A percentile compares a stretch with the other conserved stretches of the same genome.
phyloP scores from a whole-genome alignment of 2,113 vertebrate species.

The Oophaga pumilio region DNA sequence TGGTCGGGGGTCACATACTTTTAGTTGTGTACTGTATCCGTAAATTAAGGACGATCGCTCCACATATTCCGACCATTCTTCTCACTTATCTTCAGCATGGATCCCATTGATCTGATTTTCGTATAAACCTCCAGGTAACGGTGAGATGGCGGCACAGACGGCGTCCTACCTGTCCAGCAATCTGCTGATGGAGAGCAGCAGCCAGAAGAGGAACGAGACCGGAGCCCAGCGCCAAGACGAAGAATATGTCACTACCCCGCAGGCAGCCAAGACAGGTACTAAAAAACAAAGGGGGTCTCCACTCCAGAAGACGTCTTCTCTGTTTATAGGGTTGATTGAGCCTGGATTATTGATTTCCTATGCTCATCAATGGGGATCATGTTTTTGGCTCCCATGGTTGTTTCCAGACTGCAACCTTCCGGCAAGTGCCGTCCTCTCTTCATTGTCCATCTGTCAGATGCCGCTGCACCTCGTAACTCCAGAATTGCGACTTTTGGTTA shows the following conservation, averaged over 20 bases:
- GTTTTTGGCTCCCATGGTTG: too few relatives aligned
- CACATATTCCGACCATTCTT: not conserved
- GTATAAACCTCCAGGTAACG: slow-evolving; percentile 18
- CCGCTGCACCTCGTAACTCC: too few relatives aligned
- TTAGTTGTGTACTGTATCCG: not conserved
- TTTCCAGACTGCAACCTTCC: too few relatives aligned
- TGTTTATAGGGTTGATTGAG: not conserved
- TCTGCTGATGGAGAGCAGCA: slow-evolving; percentile 53
- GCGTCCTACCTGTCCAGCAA: slow-evolving; percentile 43
- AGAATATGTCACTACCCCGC: not conserved
- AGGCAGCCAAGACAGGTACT: slow-evolving; percentile 10
- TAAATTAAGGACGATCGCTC: not conserved
- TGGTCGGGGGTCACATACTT: not conserved
- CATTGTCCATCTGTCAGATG: too few relatives aligned
- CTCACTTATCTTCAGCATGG: not conserved
- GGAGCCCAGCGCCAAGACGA: not conserved
- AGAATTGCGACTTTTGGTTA: too few relatives aligned
- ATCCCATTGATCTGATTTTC: not conserved
- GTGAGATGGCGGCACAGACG: slow-evolving; percentile 3
- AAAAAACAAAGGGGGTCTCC: not conserved
- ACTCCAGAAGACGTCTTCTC: not conserved
- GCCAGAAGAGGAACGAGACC: slow-evolving; percentile 24
- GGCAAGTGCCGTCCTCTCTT: too few relatives aligned
- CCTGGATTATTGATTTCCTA: too few relatives aligned
- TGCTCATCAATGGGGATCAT: not conserved